Base-by-base conservation (phyloP, 1,140 invertebrate species). In the Mycetomoellerius zeteki region DNA sequence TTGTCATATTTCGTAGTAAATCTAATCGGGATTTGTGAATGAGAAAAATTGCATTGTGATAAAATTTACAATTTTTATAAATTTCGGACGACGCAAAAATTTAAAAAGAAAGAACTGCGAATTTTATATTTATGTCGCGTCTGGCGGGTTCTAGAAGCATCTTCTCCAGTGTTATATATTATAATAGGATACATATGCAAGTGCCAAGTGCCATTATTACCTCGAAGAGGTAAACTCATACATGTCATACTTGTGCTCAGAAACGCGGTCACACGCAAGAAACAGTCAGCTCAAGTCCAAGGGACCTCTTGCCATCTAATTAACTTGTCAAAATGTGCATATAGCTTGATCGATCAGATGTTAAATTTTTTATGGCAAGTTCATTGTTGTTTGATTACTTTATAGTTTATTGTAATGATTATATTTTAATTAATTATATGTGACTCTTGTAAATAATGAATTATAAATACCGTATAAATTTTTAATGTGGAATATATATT, bases 321-420 rank as follows among this genome's bases (percentile, higher is more conserved):
- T 67, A 86, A 89, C 78, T 90, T 82, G 64, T 69, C 86, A 86
- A 72, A 88, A 56, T 91, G 62, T 87, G 87, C 80, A 82, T 71
- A 88, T 75, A 60, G 80, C 85, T 84, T 50, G 71, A 81, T 90
- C 77, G 80, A 89, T 88, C 56, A 73, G 86, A 91, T 60, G 65
- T 91, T 89, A 64, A 92, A 92, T 89, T 92, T 89, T 60, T 84
- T 75, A 54, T 24, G 27, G 65, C 80, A 73, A 85, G 67, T 87
- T 91, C 76, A 92, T 94, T 94, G 93, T 94, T 95, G 92, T 95
- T 95, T 94, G 91, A 94, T 92, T 90, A 91, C 92, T 94, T 94
- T 93, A 37, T 75, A 95, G 94, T 95, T 94, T 95, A 94, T 95
- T 95, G 85, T 92, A 91, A 92, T 89, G 91, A 94, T 92, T 93